Percentiles rank a stretch among this genome's conserved stretches.
These are phyloP conservation scores for Litocranius walleri DNA, from an alignment of 2,113 vertebrate species.

Conservation along the genomic window DNA sequence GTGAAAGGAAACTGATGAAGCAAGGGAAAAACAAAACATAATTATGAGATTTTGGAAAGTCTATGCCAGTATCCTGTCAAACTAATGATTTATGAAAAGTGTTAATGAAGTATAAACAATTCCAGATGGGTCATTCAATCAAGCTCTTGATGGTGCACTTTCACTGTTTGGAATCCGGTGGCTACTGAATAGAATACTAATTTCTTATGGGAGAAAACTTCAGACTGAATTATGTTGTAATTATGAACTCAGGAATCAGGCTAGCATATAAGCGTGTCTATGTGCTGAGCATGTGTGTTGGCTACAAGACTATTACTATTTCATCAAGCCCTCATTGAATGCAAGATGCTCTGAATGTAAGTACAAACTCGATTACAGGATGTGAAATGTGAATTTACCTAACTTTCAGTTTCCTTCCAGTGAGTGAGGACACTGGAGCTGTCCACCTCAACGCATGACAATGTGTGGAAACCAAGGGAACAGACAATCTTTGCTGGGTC, in stretches of 20 bases:
- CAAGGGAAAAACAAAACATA: slow-evolving; percentile 50
- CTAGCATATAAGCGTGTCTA: background rate
- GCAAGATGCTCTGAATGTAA: slow-evolving; percentile 29
- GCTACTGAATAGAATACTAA: slow-evolving; percentile 62
- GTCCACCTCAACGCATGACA: background rate
- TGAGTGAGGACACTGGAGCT: background rate
- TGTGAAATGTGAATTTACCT: background rate
- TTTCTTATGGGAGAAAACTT: slow-evolving; percentile 78
- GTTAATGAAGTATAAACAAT: slow-evolving; percentile 72
- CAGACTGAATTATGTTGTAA: slow-evolving; percentile 81
- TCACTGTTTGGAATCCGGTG: slow-evolving; percentile 37
- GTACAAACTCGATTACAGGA: slow-evolving; percentile 34
- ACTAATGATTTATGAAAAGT: slow-evolving; percentile 67
- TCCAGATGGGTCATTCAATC: slow-evolving; percentile 69
- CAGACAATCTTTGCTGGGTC: background rate
- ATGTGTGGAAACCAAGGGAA: background rate
- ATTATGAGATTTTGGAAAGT: slow-evolving; percentile 11
- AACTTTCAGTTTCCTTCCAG: background rate
- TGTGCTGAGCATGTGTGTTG: slow-evolving; percentile 36
- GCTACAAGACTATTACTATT: slow-evolving; percentile 62
- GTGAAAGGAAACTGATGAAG: slow-evolving; percentile 62
- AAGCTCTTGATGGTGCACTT: slow-evolving; percentile 39
- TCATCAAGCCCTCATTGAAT: slow-evolving; percentile 53
- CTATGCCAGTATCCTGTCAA: slow-evolving; percentile 43
- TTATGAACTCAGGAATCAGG: slow-evolving; percentile 76